Evolutionary conservation across 2,113 vertebrate genomes (phyloP).

Genomic region (Pangasianodon gigas): DNA sequence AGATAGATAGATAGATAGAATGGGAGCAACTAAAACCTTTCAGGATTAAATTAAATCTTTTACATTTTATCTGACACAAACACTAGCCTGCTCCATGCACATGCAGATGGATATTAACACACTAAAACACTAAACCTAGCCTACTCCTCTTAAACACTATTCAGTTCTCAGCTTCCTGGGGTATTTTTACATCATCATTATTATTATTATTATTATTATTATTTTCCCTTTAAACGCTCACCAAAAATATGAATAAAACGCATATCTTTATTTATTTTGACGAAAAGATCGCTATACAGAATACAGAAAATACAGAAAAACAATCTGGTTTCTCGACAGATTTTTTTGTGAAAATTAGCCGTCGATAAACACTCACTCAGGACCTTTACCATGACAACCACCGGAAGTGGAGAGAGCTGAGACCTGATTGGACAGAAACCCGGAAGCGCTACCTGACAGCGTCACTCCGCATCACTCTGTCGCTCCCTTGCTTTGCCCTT

Average conservation of each 20-base stretch:
- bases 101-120: not conserved
- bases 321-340: not conserved
- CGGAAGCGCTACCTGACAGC: not conserved
- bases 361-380: not conserved
- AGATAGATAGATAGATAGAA: not conserved
- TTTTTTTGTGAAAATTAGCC: too few species aligned
- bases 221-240: not conserved
- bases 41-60: too few species aligned
- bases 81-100: too few species aligned
- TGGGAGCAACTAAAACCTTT: too few species aligned
- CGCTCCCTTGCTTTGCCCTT: slow-evolving; percentile 52
- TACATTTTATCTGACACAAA: not conserved
- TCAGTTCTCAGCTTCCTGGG: not conserved
- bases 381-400: slow-evolving; percentile 26
- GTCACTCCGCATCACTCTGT: not conserved
- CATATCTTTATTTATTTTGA: not conserved
- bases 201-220: not conserved
- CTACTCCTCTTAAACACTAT: not conserved
- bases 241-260: not conserved
- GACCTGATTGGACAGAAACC: not conserved
- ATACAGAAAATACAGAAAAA: not conserved
- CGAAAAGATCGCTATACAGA: not conserved
- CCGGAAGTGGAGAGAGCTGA: not conserved
- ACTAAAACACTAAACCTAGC: not conserved
- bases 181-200: not conserved